These are phyloP conservation scores for Shargacucullia verbasci DNA, from an alignment of 2,888 invertebrate species.

Conservation along the genomic window DNA sequence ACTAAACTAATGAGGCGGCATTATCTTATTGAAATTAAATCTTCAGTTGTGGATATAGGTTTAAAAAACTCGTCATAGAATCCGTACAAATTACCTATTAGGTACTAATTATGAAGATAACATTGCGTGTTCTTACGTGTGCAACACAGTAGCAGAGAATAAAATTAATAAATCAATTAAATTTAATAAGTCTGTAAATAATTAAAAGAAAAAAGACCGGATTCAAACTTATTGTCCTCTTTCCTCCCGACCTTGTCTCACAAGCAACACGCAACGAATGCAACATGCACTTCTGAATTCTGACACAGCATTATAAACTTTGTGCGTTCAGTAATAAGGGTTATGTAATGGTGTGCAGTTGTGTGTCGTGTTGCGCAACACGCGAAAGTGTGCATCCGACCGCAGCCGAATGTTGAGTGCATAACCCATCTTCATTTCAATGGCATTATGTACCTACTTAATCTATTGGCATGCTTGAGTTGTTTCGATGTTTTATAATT, in stretches of 20 bases:
- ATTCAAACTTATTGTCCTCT: slow-evolving; percentile 59
- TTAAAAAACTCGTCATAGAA: too few relatives aligned
- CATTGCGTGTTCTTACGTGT: slow-evolving; percentile 32
- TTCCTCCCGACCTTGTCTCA: slow-evolving; percentile 68
- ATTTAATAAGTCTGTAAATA: slow-evolving; percentile 45
- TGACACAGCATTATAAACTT: slow-evolving; percentile 44
- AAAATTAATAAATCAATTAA: slow-evolving; percentile 50
- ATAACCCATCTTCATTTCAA: slow-evolving; percentile 69
- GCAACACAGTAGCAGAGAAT: slow-evolving; percentile 11
- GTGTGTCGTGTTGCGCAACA: slow-evolving; percentile 65
- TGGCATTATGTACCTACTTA: slow-evolving; percentile 53
- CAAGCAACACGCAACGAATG: slow-evolving; percentile 49
- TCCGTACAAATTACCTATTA: background rate
- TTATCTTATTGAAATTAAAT: too few relatives aligned
- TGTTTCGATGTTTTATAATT: background rate
- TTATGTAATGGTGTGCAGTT: slow-evolving; percentile 43
- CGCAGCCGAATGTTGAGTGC: slow-evolving; percentile 62
- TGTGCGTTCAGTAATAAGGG: slow-evolving; percentile 48
- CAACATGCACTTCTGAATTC: slow-evolving; percentile 32
- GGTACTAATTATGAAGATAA: slow-evolving; percentile 5
- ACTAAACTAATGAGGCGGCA: too few relatives aligned
- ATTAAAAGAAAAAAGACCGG: slow-evolving; percentile 53
- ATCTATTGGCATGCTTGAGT: slow-evolving; percentile 17
- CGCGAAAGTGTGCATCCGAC: slow-evolving; percentile 77
- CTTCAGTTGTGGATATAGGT: too few relatives aligned